Evolutionary conservation across 2,113 vertebrate species (phyloP).

Genomic region (Sinocyclocheilus anshuiensis): DNA sequence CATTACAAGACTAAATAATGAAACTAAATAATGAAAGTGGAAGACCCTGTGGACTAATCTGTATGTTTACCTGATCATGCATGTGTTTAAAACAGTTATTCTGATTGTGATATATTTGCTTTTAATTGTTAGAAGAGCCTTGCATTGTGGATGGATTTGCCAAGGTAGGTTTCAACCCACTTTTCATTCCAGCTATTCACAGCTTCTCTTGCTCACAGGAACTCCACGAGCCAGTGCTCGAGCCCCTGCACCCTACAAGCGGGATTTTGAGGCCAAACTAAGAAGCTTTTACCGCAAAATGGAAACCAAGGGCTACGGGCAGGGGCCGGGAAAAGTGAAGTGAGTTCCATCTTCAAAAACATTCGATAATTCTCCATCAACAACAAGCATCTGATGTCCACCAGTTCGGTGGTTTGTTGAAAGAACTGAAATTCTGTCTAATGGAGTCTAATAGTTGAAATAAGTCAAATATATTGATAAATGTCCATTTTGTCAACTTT

Average conservation of each 20-base stretch:
- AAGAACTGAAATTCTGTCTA: background rate
- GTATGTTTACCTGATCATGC: slow-evolving; percentile 19
- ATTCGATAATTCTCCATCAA: background rate
- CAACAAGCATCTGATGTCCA: background rate
- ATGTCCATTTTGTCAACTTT: background rate
- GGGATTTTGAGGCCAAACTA: slow-evolving; percentile 98
- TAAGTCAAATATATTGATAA: background rate
- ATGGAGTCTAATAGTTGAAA: background rate
- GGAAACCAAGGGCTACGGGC: slow-evolving; percentile 97
- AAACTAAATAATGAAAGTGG: background rate
- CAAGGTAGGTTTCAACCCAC: background rate
- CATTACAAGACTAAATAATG: background rate
- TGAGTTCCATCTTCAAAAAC: slow-evolving; percentile 67
- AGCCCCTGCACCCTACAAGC: slow-evolving; percentile 95
- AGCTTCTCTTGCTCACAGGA: slow-evolving; percentile 72
- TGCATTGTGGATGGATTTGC: background rate
- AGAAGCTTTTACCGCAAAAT: slow-evolving; percentile 98
- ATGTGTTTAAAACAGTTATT: slow-evolving; percentile 17
- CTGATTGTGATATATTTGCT: background rate
- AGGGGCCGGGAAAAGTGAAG: slow-evolving; percentile 98
- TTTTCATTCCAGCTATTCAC: background rate
- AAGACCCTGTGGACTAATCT: slow-evolving; percentile 9
- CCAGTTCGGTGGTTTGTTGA: background rate
- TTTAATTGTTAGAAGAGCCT: background rate
- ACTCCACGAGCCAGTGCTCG: slow-evolving; percentile 95